phyloP scores from a whole-genome alignment of 2,888 invertebrate species.

The Pediacus dermestoides region DNA sequence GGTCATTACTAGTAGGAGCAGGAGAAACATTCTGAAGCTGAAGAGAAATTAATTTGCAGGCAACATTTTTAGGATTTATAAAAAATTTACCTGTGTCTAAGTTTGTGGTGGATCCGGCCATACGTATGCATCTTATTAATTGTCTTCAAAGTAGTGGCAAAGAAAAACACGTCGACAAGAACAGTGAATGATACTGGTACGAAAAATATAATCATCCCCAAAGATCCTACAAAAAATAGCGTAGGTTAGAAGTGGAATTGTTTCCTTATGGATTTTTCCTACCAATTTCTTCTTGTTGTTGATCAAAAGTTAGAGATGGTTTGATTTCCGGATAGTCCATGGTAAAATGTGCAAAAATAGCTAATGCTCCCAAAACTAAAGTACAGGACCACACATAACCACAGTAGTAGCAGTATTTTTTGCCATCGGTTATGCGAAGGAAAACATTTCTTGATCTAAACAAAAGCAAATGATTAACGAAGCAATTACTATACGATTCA shows the following conservation, averaged over 20 bases:
- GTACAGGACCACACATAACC: conserved; percentile 77
- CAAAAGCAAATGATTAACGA: conserved; percentile 1
- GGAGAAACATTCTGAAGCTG: conserved; percentile 77
- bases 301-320: conserved; percentile 48
- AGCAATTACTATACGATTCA: conserved; percentile 4
- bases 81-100: conserved; percentile 68
- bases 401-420: conserved; percentile 85
- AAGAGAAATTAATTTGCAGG: conserved; percentile 40
- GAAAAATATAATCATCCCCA: conserved; percentile 79
- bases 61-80: neutral
- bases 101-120: conserved; percentile 81
- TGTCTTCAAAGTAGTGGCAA: conserved; percentile 72
- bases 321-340: conserved; percentile 64
- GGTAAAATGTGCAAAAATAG: conserved; percentile 77
- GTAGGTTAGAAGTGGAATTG: conserved; percentile 9
- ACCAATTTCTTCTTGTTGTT: conserved; percentile 72
- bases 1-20: conserved; percentile 72
- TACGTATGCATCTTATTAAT: conserved; percentile 79
- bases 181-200: conserved; percentile 78
- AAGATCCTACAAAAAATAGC: conserved; percentile 60
- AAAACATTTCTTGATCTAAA: conserved; percentile 78
- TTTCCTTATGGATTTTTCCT: conserved; percentile 25
- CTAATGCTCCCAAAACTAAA: conserved; percentile 65
- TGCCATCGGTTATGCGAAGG: conserved; percentile 76
- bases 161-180: conserved; percentile 74